phyloP scores from a whole-genome alignment of 2,113 vertebrate genomes.

The Ammodytes marinus region DNA sequence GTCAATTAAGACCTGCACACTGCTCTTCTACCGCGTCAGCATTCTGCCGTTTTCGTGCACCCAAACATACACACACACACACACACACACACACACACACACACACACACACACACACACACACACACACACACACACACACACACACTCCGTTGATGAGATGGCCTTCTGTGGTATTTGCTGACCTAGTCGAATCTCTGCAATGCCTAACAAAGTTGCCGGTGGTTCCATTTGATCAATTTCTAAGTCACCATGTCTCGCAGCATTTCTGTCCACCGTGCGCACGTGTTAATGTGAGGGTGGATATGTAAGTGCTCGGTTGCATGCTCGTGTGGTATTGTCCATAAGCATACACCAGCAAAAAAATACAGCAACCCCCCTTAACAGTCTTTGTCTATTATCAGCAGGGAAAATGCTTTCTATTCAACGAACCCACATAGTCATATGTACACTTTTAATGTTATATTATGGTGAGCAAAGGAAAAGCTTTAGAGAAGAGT shows the following conservation, averaged over 20 bases:
- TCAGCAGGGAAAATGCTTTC: constrained; percentile 16
- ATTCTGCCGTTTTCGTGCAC: constrained; percentile 40
- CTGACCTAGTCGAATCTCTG: constrained; percentile 69
- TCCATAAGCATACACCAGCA: constrained; percentile 34
- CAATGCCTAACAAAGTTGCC: constrained; percentile 72
- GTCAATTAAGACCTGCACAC: constrained; percentile 72
- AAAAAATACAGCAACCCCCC: not conserved
- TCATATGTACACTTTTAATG: constrained; percentile 10
- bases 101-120: constrained; percentile 36
- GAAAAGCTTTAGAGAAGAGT: not conserved
- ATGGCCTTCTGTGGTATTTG: constrained; percentile 65
- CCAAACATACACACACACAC: not conserved
- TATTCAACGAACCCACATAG: constrained; percentile 1
- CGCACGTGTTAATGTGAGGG: constrained; percentile 39
- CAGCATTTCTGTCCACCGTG: constrained; percentile 20
- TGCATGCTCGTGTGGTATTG: constrained; percentile 14
- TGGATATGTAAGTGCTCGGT: not conserved
- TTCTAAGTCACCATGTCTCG: constrained; percentile 65
- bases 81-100: constrained; percentile 42
- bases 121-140: constrained; percentile 36
- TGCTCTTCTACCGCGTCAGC: constrained; percentile 55
- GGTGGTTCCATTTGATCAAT: constrained; percentile 75
- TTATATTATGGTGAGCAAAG: not conserved
- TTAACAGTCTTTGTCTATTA: not conserved
- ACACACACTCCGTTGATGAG: constrained; percentile 65